Conservation (phyloP, 2,113 vertebrate species). For the Heterochromis multidens region DNA sequence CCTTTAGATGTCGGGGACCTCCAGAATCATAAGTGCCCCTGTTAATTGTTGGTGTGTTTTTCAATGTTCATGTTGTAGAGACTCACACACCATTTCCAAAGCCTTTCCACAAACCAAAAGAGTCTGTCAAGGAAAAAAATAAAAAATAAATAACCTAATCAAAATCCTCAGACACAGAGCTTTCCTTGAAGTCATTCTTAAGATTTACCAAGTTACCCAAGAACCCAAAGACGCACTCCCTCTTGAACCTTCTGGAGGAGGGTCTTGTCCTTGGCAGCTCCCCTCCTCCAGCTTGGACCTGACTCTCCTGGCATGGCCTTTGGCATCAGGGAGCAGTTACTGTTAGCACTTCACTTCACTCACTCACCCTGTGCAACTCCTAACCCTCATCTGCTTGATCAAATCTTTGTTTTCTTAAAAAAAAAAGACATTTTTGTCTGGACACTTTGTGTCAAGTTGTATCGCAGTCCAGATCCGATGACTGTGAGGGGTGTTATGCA, state of each 20-base stretch:
- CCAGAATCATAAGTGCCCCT: constrained; percentile 51
- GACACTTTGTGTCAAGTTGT: constrained; percentile 28
- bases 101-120: constrained; percentile 44
- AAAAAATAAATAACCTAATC: constrained; percentile 3
- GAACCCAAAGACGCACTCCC: constrained; percentile 26
- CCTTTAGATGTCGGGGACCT: constrained; percentile 65
- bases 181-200: not conserved
- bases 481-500: constrained; percentile 56
- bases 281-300: constrained; percentile 52
- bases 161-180: not conserved
- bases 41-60: constrained; percentile 49
- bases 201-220: constrained; percentile 13
- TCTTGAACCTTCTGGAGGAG: constrained; percentile 28
- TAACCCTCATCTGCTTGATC: constrained; percentile 30
- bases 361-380: not conserved
- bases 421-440: constrained; percentile 10
- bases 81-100: constrained; percentile 30
- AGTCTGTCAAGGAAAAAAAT: not conserved
- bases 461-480: constrained; percentile 32
- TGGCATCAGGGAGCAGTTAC: constrained; percentile 56
- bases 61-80: constrained; percentile 53
- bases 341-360: constrained; percentile 20
- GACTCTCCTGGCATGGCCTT: constrained; percentile 55
- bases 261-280: constrained; percentile 69
- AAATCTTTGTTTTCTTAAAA: constrained; percentile 37